phyloP scores from a whole-genome alignment of 2,797 vertebrate species.

The Sebastes diaconus region DNA sequence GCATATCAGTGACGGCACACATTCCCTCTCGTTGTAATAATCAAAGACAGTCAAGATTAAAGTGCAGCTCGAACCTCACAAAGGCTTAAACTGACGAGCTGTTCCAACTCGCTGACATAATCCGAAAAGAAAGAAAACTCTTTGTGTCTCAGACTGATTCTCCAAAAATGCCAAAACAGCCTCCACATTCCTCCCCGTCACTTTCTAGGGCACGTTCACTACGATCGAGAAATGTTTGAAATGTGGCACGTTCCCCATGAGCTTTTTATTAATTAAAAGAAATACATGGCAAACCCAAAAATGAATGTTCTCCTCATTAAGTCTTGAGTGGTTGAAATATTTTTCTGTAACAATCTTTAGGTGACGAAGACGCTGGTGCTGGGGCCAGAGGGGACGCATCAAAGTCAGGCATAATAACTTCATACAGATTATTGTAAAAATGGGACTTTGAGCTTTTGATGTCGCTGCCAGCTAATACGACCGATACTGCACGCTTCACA shows the following conservation, averaged over 20 bases:
- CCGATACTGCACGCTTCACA: background rate
- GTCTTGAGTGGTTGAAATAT: conserved; percentile 9
- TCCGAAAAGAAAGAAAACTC: background rate
- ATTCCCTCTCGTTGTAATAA: conserved; percentile 31
- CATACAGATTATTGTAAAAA: background rate
- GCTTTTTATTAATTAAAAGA: conserved; percentile 46
- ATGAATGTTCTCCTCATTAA: conserved; percentile 29
- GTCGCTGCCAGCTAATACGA: background rate
- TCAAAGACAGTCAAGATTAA: conserved; percentile 52
- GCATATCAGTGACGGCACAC: conserved; percentile 41
- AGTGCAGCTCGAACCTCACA: conserved; percentile 30
- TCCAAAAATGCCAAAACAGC: conserved; percentile 6
- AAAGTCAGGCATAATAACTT: conserved; percentile 3
- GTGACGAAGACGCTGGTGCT: background rate
- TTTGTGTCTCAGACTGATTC: conserved; percentile 21
- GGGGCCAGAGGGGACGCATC: conserved; percentile 20
- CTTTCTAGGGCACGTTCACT: background rate
- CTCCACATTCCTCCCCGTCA: background rate
- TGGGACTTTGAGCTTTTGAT: background rate
- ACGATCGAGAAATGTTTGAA: background rate
- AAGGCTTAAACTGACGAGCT: conserved; percentile 41
- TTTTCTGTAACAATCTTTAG: background rate
- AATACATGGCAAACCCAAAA: conserved; percentile 7
- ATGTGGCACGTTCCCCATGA: conserved; percentile 25
- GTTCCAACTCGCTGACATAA: conserved; percentile 23